These are phyloP conservation scores for Xylocampa areola DNA, from an alignment of 2,888 invertebrate genomes.

Conservation along the genomic window DNA sequence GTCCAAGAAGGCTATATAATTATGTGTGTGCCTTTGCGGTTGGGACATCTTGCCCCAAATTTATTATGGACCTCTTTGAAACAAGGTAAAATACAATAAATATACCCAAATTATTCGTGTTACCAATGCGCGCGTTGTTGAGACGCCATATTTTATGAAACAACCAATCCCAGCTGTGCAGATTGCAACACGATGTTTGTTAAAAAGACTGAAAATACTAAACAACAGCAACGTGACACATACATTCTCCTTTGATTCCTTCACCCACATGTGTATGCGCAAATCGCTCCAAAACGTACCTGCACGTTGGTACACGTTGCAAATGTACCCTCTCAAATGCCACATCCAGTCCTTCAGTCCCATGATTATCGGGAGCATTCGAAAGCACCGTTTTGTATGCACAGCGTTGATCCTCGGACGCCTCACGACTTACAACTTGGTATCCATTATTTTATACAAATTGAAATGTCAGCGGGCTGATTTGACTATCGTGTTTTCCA, in stretches of 20 bases:
- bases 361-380: slow-evolving; percentile 29
- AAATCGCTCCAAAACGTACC: slow-evolving; percentile 5
- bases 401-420: slow-evolving; percentile 59
- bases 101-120: too few relatives aligned
- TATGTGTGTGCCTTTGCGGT: too few relatives aligned
- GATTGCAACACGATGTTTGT: too few relatives aligned
- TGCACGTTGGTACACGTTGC: slow-evolving; percentile 5
- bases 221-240: slow-evolving; percentile 1
- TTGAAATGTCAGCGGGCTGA: slow-evolving; percentile 76
- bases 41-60: too few relatives aligned
- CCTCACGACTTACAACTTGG: slow-evolving; percentile 64
- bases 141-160: too few relatives aligned
- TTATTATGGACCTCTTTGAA: too few relatives aligned
- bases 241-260: slow-evolving; percentile 1
- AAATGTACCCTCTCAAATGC: slow-evolving; percentile 17
- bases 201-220: too few relatives aligned
- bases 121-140: too few relatives aligned
- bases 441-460: slow-evolving; percentile 78
- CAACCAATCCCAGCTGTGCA: too few relatives aligned
- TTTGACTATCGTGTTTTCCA: slow-evolving; percentile 63
- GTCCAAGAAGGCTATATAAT: too few relatives aligned
- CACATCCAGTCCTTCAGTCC: slow-evolving; percentile 40
- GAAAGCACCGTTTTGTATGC: slow-evolving; percentile 64
- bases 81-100: too few relatives aligned
- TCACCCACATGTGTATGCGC: slow-evolving; percentile 10